These are phyloP conservation scores for Amazona guildingii DNA, from an alignment of 2,113 vertebrate genomes.

Conservation along the genomic window DNA sequence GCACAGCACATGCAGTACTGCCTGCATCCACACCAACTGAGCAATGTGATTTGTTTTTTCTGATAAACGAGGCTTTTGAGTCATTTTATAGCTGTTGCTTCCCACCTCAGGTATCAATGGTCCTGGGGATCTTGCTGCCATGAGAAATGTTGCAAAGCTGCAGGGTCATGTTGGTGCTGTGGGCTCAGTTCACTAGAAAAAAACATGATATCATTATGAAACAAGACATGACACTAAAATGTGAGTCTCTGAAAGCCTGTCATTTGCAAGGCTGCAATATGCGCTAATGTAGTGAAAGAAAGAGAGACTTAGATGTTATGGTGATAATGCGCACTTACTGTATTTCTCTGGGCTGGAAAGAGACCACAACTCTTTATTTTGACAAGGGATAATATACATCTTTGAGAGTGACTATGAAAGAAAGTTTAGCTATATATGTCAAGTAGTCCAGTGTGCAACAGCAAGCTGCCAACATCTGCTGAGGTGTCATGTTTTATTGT, in stretches of 20 bases:
- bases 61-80: neutral
- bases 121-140: neutral
- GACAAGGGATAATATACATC: neutral
- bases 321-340: neutral
- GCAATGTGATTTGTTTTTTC: neutral
- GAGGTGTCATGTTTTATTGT: neutral
- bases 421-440: neutral
- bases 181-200: neutral
- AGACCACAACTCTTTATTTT: conserved; percentile 23
- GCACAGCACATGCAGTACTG: accelerated
- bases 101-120: neutral
- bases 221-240: neutral
- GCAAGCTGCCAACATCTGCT: neutral
- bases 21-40: neutral
- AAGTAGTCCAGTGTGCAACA: neutral
- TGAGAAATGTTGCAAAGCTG: neutral
- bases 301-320: neutral
- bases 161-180: neutral
- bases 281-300: neutral
- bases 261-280: conserved; percentile 18
- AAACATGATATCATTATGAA: neutral
- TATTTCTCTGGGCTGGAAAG: neutral
- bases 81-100: neutral
- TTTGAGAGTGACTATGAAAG: neutral
- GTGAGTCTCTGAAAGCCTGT: neutral